Conservation (phyloP, 2,888 invertebrate species). For the Anoplius nigerrimus region DNA sequence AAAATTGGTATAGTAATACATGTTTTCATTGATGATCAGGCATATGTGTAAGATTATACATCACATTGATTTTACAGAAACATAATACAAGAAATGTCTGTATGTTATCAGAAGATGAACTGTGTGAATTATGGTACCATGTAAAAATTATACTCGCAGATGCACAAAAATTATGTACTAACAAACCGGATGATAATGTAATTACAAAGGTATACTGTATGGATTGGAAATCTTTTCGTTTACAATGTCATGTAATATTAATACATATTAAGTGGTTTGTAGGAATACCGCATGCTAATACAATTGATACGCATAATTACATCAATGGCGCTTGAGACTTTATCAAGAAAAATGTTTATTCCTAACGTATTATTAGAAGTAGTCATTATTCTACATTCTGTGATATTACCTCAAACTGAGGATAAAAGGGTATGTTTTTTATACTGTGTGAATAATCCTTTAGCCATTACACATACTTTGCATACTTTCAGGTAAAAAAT, state of each 20-base stretch:
- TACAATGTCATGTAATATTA: background rate
- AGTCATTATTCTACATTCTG: conserved; percentile 39
- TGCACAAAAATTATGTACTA: conserved; percentile 27
- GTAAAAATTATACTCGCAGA: conserved; percentile 35
- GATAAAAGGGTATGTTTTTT: conserved; percentile 39
- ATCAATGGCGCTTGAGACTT: conserved; percentile 41
- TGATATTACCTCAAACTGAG: conserved; percentile 36
- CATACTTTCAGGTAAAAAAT: conserved; percentile 43
- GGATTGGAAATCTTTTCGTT: no score
- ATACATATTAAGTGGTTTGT: conserved; percentile 1
- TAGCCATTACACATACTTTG: background rate
- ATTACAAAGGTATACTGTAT: conserved; percentile 21
- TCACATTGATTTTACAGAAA: conserved; percentile 23
- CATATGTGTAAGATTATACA: background rate
- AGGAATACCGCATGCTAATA: conserved; percentile 27
- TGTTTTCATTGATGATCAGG: background rate
- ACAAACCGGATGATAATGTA: background rate
- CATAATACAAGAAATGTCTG: conserved; percentile 33
- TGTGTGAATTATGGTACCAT: conserved; percentile 44
- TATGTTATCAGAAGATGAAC: conserved; percentile 38
- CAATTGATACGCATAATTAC: conserved; percentile 35
- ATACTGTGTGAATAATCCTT: background rate
- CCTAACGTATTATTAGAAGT: conserved; percentile 44
- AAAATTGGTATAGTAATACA: conserved; percentile 43
- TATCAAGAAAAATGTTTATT: conserved; percentile 32